A percentile compares a stretch with the other conserved stretches of the same genome.
Conservation (phyloP, 1,140 invertebrate genomes). For the Leguminivora glycinivorella region DNA sequence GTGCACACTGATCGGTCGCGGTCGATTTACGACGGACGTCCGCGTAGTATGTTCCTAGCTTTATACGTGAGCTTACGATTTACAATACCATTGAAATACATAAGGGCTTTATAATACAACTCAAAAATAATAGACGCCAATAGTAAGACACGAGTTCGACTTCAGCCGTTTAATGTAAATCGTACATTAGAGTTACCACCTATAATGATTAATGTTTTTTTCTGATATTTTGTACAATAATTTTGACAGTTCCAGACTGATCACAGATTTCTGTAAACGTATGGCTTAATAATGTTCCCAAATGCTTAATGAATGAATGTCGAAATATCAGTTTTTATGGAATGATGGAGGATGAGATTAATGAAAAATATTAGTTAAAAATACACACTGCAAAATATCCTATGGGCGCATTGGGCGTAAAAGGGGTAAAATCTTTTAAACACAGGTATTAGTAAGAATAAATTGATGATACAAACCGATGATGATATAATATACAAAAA, state of each 20-base stretch:
- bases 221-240: neutral
- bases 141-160: neutral
- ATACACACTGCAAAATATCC: neutral
- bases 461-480: neutral
- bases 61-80: too few relatives aligned
- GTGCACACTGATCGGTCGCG: too few relatives aligned
- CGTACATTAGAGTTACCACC: neutral
- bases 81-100: neutral
- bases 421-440: neutral
- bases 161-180: neutral
- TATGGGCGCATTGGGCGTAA: too few relatives aligned
- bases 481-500: neutral
- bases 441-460: neutral
- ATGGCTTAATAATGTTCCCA: neutral
- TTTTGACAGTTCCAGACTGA: too few relatives aligned
- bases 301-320: conserved; percentile 10
- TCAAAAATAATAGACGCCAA: neutral
- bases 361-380: neutral
- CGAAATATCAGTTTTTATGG: neutral
- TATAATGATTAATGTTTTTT: neutral
- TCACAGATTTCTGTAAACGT: too few relatives aligned
- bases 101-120: neutral
- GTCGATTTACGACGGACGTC: too few relatives aligned
- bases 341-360: neutral
- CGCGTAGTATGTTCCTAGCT: too few relatives aligned